phyloP scores from a whole-genome alignment of 2,113 vertebrate species.

The Aythya baeri region DNA sequence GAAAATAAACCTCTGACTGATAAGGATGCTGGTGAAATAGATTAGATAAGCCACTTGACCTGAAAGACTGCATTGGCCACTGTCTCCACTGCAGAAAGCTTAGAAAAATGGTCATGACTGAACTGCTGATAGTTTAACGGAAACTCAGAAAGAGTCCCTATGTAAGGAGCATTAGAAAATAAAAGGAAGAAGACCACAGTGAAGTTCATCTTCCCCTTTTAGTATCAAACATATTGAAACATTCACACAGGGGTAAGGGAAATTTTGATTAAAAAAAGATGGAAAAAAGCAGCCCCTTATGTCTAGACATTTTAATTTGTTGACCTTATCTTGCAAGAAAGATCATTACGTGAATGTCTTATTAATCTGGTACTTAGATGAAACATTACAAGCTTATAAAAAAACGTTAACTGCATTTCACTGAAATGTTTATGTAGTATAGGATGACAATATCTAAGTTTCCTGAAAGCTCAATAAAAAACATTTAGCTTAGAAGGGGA shows the following conservation, averaged over 20 bases:
- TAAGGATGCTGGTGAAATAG: background rate
- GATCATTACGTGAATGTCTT: accelerated
- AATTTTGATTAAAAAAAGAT: background rate
- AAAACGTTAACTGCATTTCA: background rate
- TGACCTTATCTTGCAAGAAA: background rate
- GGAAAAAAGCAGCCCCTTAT: background rate
- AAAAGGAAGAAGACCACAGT: background rate
- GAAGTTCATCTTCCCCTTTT: background rate
- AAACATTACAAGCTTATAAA: background rate
- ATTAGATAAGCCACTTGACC: background rate
- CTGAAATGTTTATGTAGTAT: background rate
- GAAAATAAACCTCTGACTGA: slow-evolving; percentile 2
- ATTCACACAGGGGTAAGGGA: background rate
- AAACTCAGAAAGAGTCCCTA: background rate
- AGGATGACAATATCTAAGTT: background rate
- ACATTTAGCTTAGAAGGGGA: accelerated
- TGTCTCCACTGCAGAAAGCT: background rate
- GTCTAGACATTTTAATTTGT: background rate
- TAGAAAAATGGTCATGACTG: background rate
- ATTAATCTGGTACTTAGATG: background rate
- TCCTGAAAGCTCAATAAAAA: background rate
- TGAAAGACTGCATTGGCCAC: background rate
- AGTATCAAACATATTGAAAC: background rate
- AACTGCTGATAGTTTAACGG: background rate
- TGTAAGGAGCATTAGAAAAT: background rate